These are phyloP conservation scores for Dicerorhinus sumatrensis DNA, from an alignment of 2,113 vertebrate genomes.

Conservation along the genomic window DNA sequence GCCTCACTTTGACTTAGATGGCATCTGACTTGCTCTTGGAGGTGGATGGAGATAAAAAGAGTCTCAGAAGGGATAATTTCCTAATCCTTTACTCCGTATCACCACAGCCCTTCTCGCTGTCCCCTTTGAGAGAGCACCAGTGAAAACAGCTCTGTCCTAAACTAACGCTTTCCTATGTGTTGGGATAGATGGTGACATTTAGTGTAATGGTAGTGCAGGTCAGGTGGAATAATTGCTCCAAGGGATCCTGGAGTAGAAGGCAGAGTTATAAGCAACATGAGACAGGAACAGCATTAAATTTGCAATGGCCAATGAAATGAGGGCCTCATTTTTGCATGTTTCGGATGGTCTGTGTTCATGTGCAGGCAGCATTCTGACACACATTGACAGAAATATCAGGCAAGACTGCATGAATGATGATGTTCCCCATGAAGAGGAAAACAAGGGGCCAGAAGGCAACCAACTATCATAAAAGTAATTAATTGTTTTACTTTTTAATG, in stretches of 20 bases:
- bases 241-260: conserved; percentile 73
- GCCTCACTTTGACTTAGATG: conserved; percentile 11
- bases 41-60: not conserved
- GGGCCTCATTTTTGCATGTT: conserved; percentile 60
- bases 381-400: conserved; percentile 39
- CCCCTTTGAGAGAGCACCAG: conserved; percentile 2
- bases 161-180: conserved; percentile 54
- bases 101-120: conserved; percentile 16
- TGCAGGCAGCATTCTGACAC: conserved; percentile 23
- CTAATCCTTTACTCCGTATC: conserved; percentile 28
- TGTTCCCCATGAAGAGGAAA: conserved; percentile 49
- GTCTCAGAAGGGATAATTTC: conserved; percentile 19
- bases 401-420: conserved; percentile 47
- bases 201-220: conserved; percentile 71
- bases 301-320: conserved; percentile 55
- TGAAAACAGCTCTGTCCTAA: conserved; percentile 54
- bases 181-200: conserved; percentile 80
- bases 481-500: conserved; percentile 67
- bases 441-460: conserved; percentile 62
- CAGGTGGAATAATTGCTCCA: conserved; percentile 82
- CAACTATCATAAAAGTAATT: conserved; percentile 76
- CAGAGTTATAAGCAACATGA: conserved; percentile 69
- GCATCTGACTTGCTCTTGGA: conserved; percentile 40
- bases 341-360: conserved; percentile 1
- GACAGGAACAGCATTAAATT: conserved; percentile 29